phyloP scores from a whole-genome alignment of 2,113 vertebrate species.

The Falco punctatus region DNA sequence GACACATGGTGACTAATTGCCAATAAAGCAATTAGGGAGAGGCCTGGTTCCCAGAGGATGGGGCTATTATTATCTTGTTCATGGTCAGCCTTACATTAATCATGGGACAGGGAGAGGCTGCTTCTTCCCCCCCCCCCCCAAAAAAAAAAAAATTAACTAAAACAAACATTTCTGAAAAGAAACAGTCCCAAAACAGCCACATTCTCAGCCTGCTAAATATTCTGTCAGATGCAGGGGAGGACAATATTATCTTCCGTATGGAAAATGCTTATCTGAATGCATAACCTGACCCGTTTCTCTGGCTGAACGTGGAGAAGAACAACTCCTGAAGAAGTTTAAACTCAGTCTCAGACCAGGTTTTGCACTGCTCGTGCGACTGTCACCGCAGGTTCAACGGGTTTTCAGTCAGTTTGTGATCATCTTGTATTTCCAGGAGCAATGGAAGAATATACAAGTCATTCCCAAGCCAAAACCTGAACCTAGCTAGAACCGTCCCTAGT shows the following conservation, averaged over 20 bases:
- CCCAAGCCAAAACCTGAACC: not conserved
- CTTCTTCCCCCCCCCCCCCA: not conserved
- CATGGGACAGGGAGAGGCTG: not conserved
- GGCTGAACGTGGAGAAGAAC: not conserved
- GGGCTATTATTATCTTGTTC: constrained; percentile 32
- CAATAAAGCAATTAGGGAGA: constrained; percentile 32
- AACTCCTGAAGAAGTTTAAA: not conserved
- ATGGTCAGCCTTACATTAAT: constrained; percentile 36
- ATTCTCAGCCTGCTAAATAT: constrained; percentile 48
- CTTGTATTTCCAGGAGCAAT: not conserved
- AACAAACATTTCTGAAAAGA: constrained; percentile 54
- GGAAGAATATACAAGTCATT: not conserved
- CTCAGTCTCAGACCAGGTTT: not conserved
- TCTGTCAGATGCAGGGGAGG: not conserved
- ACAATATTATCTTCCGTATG: not conserved
- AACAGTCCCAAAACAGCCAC: constrained; percentile 35
- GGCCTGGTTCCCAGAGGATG: constrained; percentile 42
- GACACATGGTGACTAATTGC: constrained; percentile 48
- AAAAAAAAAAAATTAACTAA: not conserved
- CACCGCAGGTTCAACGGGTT: not conserved
- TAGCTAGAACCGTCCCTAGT: not conserved
- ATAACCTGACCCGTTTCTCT: not conserved
- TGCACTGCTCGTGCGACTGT: not conserved
- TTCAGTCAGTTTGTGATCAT: not conserved
- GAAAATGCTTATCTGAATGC: not conserved